Evolutionary conservation across 1,140 invertebrate species (phyloP), one percentile per base, ranked within the genome.

Genomic region (Gonatopus flavifemur): DNA sequence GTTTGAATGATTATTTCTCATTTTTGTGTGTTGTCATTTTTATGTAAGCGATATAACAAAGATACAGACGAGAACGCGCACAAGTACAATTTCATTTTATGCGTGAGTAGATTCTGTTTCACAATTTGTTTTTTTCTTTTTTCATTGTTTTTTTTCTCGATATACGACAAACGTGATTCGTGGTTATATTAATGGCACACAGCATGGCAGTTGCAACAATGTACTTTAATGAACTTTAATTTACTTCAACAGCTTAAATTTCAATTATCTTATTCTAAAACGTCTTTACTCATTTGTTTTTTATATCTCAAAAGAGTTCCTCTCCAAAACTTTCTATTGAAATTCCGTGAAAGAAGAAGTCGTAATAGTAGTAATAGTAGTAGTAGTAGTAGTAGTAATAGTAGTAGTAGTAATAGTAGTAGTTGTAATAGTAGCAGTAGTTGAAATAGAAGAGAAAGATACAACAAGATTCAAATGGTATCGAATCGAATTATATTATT

Each of bases 191-290:
- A 77, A 78, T 78, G 76, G 74, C 76, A 78, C 74, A 76, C 71
- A 74, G 72, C 74, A 74, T 77, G 73, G 74, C 74, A 76, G 73
- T 77, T 76, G 72, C 68, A 76, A 74, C 72, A 76, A 76, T 74
- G 59, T 74, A 72, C 62, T 74, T 74, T 63, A 64, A 72, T 76
- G 68, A 67, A 73, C 51, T 64, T 66, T 64, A 62, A 55, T 53
- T 49, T 51, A 22, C 30, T 47, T 57, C 52, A 36, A 42, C 55
- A 59, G 39, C 36, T 54, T 36, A 33, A 43, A 55, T 57, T 53
- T 62, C 52, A 53, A 62, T 71, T 59, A 70, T 51, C 57, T 69
- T 68, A 64, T 42, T 51, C 57, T n/a, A n/a, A n/a, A n/a, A n/a
- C n/a, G n/a, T 51, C 31, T 40, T 63, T 42, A 32, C 33, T 38